Evolutionary conservation across 35 echinoderm and acorn worm species (phyloP), one percentile per base, ranked within the genome.

Genomic region (Stichopus chloronotus): DNA sequence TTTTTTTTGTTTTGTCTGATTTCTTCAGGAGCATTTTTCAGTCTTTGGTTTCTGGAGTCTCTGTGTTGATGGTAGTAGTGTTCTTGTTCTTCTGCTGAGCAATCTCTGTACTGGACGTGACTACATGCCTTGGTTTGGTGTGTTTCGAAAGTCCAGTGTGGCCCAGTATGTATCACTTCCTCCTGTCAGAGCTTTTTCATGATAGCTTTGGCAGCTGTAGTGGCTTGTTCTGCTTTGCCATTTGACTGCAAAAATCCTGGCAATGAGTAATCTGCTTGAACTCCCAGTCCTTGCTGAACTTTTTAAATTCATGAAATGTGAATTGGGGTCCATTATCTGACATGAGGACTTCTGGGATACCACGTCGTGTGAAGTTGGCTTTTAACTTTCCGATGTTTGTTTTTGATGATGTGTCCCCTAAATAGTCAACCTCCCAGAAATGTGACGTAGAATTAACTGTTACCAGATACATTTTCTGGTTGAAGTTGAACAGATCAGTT

Each of bases 351-450:
- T 90, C 92, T 58, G 95, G 92, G 56, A 94, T 92, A 19, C 87
- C 92, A 91, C 94, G 95, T 17, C 14, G 9, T 17, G 95, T 30
- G 57, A 96, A 94, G 63, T 78, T 57, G 6, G 55, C 57, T 25
- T 96, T 94, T 5, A 92, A 4, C 17, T 55, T 57, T 20, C 61
- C 76, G 56, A 96, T 88, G 2, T 78, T 88, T 57, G 60, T 96
- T 72, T 80, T 23, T 5, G 92, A 53, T 22, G 30, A 81, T 19
- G 95, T 96, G 21, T 93, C 60, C 14, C 79, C 13, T 16, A 96
- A 76, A 53, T 90, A 72, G 88, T 96, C 92, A 5, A 96, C 82
- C 72, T 95, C 94, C 91, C 84, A 95, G 84, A 90, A 96, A 57
- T 83, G 57, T 54, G 91, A 93, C 57, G 90, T 86, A 86, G 90